Evolutionary conservation across 2,888 invertebrate genomes (phyloP), one percentile per base, ranked within the genome.

Genomic region (Colostygia pectinataria): DNA sequence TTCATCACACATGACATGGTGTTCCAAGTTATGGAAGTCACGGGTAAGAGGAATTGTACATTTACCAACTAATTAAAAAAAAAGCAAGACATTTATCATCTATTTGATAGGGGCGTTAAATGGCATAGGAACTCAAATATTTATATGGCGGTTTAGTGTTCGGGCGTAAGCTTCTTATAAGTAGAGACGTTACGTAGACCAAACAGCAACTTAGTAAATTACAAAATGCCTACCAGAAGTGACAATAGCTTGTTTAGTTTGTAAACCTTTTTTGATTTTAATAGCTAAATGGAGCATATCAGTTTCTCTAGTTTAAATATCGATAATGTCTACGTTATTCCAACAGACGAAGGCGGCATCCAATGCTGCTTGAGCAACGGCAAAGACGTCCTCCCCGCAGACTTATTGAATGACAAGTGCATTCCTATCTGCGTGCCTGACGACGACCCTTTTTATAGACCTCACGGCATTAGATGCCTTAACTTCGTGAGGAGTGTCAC

Each of bases 1-100:
- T 93, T 95, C 65, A 68, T 95, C 10, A 92, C 94, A 0, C 94
- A 95, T 59, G 95, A 95, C 61, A 72, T 95, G 56, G 83, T 93
- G 1, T 92, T 88, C 37, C 89, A 94, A 55, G 92, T 93, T 0
- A 92, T 94, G 68, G 93, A 93, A 67, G 80, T 79, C 27, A 88
- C 89, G 34, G 88, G 91, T 91, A 71, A 77, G 55, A 50, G 9
- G 15, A 27, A 27, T n/a, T n/a, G n/a, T n/a, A n/a, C n/a, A n/a
- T n/a, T n/a, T n/a, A n/a, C n/a, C n/a, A n/a, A n/a, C n/a, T n/a
- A n/a, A n/a, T 20, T 6, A 20, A 20, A 20, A 20, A 6, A 20
- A 20, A 20, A 6, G 5, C n/a, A n/a, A n/a, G n/a, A n/a, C n/a
- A n/a, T n/a, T n/a, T n/a, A n/a, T n/a, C n/a, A n/a, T n/a, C n/a